These are phyloP conservation scores for Delia radicum DNA, from an alignment of 1,140 invertebrate species.

Conservation along the genomic window DNA sequence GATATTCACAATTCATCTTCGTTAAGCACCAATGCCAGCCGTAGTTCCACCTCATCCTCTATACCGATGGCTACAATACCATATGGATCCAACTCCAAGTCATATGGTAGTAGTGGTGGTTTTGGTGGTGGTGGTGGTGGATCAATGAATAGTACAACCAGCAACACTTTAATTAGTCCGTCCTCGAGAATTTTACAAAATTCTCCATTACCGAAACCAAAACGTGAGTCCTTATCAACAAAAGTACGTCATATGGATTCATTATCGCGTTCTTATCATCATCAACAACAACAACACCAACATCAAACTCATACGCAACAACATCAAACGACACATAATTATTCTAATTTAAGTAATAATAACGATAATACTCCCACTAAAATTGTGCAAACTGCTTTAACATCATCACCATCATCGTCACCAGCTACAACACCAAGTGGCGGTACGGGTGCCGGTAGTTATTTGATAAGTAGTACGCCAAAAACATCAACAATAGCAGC, in stretches of 20 bases:
- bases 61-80: slow-evolving; percentile 51
- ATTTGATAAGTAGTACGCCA: slow-evolving; percentile 27
- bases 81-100: slow-evolving; percentile 30
- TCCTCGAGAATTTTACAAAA: slow-evolving; percentile 52
- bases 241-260: slow-evolving; percentile 60
- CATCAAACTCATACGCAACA: slow-evolving; percentile 29
- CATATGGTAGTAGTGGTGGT: not conserved
- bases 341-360: slow-evolving; percentile 24
- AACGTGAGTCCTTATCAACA: slow-evolving; percentile 63
- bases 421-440: slow-evolving; percentile 4
- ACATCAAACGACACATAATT: slow-evolving; percentile 20
- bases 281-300: slow-evolving; percentile 29
- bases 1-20: slow-evolving; percentile 41
- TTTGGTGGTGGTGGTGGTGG: not conserved
- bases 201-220: slow-evolving; percentile 59
- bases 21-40: slow-evolving; percentile 49
- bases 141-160: slow-evolving; percentile 35
- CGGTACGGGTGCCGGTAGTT: slow-evolving; percentile 24
- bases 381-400: not conserved
- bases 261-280: slow-evolving; percentile 50
- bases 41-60: slow-evolving; percentile 51
- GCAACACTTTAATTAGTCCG: slow-evolving; percentile 43
- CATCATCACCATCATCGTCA: slow-evolving; percentile 23
- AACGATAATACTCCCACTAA: slow-evolving; percentile 26
- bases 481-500: slow-evolving; percentile 41